phyloP scores from a whole-genome alignment of 2,113 vertebrate species.

The Festucalex cinctus region DNA sequence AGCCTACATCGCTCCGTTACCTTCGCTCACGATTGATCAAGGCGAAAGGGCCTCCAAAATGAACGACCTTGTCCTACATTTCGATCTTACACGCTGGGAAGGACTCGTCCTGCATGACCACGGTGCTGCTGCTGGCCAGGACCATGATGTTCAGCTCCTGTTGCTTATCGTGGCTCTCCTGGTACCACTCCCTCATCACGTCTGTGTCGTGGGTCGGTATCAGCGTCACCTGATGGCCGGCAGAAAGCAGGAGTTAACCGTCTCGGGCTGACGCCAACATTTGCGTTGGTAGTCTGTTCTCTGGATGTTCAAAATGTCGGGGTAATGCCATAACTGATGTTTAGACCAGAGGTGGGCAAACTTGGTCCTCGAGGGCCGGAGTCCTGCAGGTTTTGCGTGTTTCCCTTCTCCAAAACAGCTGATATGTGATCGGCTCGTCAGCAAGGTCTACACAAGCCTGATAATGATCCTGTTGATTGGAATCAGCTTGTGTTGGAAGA shows the following conservation, averaged over 20 bases:
- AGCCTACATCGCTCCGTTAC: slow-evolving; percentile 30
- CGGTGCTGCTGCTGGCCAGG: slow-evolving; percentile 96
- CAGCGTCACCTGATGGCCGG: slow-evolving; percentile 83
- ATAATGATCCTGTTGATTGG: too few relatives aligned
- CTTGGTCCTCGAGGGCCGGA: too few relatives aligned
- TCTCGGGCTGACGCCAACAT: neutral
- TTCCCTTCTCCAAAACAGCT: too few relatives aligned
- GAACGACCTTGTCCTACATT: slow-evolving; percentile 71
- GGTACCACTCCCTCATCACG: slow-evolving; percentile 98
- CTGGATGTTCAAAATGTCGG: too few relatives aligned
- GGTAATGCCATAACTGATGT: too few relatives aligned
- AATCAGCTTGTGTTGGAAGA: too few relatives aligned
- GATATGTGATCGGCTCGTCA: too few relatives aligned
- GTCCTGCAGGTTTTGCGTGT: too few relatives aligned
- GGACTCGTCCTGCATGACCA: slow-evolving; percentile 99
- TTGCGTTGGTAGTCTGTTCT: too few relatives aligned
- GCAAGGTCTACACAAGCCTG: too few relatives aligned
- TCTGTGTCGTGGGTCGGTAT: slow-evolving; percentile 97
- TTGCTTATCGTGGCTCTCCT: slow-evolving; percentile 95
- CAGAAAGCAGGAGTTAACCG: slow-evolving; percentile 7
- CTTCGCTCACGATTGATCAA: neutral
- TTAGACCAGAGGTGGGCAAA: too few relatives aligned
- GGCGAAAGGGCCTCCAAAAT: too few relatives aligned
- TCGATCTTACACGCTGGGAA: slow-evolving; percentile 98
- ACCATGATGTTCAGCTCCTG: slow-evolving; percentile 98